Evolutionary conservation across 2,113 vertebrate species (phyloP).

Genomic region (Perca flavescens): DNA sequence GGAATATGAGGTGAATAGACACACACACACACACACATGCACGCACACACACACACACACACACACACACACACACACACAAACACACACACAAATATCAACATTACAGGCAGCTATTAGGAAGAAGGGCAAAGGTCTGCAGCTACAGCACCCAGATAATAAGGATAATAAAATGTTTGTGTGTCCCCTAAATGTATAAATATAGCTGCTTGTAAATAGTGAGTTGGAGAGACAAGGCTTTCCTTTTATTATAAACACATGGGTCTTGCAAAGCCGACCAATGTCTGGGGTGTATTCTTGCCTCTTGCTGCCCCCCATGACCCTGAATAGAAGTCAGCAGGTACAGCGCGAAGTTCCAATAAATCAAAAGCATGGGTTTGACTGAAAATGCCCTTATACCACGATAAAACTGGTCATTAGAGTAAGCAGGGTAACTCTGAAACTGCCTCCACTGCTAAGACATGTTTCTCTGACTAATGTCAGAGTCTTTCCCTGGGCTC

Average conservation of each 20-base stretch:
- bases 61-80: too few species aligned
- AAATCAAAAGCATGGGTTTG: neutral
- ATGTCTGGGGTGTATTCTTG: neutral
- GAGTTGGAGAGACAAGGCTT: too few species aligned
- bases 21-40: neutral
- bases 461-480: neutral
- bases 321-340: neutral
- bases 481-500: too few species aligned
- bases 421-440: neutral
- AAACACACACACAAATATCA: neutral
- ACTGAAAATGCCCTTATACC: neutral
- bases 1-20: conserved; percentile 93
- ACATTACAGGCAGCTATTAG: conserved; percentile 32
- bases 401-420: neutral
- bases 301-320: neutral
- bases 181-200: conserved; percentile 5
- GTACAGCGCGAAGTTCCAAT: neutral
- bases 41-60: too few species aligned
- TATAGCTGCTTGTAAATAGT: neutral
- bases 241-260: too few species aligned
- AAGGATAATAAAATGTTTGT: conserved; percentile 10
- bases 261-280: too few species aligned
- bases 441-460: neutral
- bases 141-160: conserved; percentile 3
- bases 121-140: conserved; percentile 29